Conservation (phyloP, 2,888 invertebrate species). For the Volucella bombylans region DNA sequence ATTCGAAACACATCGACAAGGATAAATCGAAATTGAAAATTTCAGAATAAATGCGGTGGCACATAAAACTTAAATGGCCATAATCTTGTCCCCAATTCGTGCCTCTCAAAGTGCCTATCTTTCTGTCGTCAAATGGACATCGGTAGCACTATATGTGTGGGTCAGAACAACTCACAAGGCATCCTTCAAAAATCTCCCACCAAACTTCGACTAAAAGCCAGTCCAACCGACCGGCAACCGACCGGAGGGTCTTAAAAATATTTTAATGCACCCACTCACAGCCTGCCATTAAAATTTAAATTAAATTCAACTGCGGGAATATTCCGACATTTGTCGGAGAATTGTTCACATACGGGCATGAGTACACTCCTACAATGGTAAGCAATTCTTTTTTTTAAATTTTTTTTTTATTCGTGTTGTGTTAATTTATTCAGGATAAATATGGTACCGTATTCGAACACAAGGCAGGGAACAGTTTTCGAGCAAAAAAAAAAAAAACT, state of each 20-base stretch:
- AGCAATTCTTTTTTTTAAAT: neutral
- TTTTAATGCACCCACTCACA: conserved; percentile 33
- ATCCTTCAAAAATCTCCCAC: neutral
- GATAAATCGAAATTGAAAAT: conserved; percentile 42
- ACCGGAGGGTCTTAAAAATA: conserved; percentile 22
- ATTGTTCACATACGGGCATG: neutral
- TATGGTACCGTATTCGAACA: conserved; percentile 40
- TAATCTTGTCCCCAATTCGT: conserved; percentile 8
- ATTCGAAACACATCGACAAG: neutral
- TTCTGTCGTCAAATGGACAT: too few species aligned
- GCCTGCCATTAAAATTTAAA: conserved; percentile 61
- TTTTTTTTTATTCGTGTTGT: conserved; percentile 35
- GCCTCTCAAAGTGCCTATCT: neutral
- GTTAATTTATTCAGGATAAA: conserved; percentile 61
- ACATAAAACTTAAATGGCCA: conserved; percentile 41
- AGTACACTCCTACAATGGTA: neutral
- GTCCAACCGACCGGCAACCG: neutral
- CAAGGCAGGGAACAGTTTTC: neutral
- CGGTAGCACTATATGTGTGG: too few species aligned
- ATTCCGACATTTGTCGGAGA: conserved; percentile 2
- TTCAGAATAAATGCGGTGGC: conserved; percentile 22
- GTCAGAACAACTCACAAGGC: too few species aligned
- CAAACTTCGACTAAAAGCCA: conserved; percentile 17
- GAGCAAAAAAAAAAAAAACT: conserved; percentile 22
- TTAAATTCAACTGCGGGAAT: conserved; percentile 52